Percentiles rank a stretch among this genome's conserved stretches.
Evolutionary conservation across 1,140 invertebrate genomes (phyloP).

Genomic region (Eumaeus atala): DNA sequence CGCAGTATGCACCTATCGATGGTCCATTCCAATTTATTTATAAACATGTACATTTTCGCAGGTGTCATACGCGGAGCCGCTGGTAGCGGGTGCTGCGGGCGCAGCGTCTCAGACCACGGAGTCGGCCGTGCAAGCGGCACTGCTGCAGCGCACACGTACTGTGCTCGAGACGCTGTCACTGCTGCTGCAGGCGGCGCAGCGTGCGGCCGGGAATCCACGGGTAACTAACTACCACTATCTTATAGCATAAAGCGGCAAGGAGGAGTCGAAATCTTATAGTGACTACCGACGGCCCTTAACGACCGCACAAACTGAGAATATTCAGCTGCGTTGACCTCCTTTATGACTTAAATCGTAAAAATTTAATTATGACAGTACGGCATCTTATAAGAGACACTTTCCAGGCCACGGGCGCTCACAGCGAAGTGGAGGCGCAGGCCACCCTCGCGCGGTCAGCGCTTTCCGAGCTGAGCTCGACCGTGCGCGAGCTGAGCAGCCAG

Average conservation of each 20-base stretch:
- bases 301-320: no score
- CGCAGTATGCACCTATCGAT: no score
- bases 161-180: constrained; percentile 93
- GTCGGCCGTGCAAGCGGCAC: constrained; percentile 89
- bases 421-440: constrained; percentile 88
- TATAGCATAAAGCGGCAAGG: no score
- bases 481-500: constrained; percentile 90
- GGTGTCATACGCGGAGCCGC: constrained; percentile 64
- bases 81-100: constrained; percentile 88
- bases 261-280: no score
- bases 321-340: no score
- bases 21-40: no score
- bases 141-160: constrained; percentile 95
- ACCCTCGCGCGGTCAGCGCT: constrained; percentile 87
- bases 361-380: neutral
- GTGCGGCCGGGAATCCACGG: constrained; percentile 93
- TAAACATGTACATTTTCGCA: constrained; percentile 7
- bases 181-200: constrained; percentile 89
- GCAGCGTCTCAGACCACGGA: constrained; percentile 93
- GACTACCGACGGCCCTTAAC: no score
- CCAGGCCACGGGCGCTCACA: constrained; percentile 84
- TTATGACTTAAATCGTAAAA: neutral
- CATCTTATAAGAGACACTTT: neutral
- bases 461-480: constrained; percentile 85
- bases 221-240: constrained; percentile 48